These are phyloP conservation scores for Genyomyrus donnyi DNA, from an alignment of 2,113 vertebrate genomes.

Conservation along the genomic window DNA sequence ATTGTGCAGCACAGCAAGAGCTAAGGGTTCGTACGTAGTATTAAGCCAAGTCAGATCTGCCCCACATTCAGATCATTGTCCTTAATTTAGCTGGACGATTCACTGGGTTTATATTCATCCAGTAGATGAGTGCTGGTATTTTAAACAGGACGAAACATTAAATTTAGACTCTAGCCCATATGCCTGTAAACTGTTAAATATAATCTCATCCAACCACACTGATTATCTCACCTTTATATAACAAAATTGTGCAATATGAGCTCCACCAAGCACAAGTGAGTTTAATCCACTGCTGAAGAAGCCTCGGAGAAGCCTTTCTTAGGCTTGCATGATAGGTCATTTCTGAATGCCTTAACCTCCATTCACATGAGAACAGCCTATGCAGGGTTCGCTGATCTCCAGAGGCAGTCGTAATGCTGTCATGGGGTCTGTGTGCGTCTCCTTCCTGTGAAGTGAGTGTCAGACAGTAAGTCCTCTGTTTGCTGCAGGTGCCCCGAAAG, in stretches of 20 bases:
- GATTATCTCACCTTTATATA: slow-evolving; percentile 65
- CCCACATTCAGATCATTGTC: slow-evolving; percentile 44
- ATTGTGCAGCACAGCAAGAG: slow-evolving; percentile 33
- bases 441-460: background rate
- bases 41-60: slow-evolving; percentile 15
- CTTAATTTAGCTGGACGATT: slow-evolving; percentile 35
- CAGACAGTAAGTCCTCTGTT: background rate
- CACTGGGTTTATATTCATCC: slow-evolving; percentile 39
- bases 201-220: background rate
- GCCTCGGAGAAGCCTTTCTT: background rate
- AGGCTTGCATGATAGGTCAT: background rate
- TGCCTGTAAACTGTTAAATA: slow-evolving; percentile 31
- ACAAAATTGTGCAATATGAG: slow-evolving; percentile 58
- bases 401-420: background rate
- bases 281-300: slow-evolving; percentile 57
- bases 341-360: background rate
- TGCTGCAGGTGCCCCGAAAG: slow-evolving; percentile 76
- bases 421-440: background rate
- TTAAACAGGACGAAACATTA: slow-evolving; percentile 45
- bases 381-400: background rate
- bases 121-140: slow-evolving; percentile 26
- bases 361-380: background rate
- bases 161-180: slow-evolving; percentile 43
- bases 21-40: slow-evolving; percentile 16
- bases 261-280: slow-evolving; percentile 49